phyloP scores from a whole-genome alignment of 2,888 invertebrate species.

The Microplitis manilae region DNA sequence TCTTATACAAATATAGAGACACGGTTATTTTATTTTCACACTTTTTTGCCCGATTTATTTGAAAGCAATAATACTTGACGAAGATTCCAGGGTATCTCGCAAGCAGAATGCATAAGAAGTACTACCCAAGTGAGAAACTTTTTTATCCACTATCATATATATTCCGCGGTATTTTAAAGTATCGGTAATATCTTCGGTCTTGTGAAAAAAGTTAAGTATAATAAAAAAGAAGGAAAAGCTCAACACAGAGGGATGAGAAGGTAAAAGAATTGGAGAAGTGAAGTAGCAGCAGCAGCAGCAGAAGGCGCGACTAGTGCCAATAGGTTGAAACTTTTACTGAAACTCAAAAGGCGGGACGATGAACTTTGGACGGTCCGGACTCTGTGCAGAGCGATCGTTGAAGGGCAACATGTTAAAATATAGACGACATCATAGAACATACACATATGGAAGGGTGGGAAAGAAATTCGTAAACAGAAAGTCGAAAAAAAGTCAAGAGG shows the following conservation, averaged over 20 bases:
- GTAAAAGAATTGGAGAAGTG: slow-evolving; percentile 3
- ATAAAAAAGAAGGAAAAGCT: slow-evolving; percentile 7
- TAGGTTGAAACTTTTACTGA: slow-evolving; percentile 47
- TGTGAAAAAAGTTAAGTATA: slow-evolving; percentile 3
- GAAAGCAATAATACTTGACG: slow-evolving; percentile 21
- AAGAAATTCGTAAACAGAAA: slow-evolving; percentile 55
- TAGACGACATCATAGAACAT: slow-evolving; percentile 2
- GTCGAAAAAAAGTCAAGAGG: slow-evolving; percentile 44
- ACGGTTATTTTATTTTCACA: slow-evolving; percentile 1
- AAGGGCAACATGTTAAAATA: slow-evolving; percentile 17
- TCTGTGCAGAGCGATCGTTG: neutral
- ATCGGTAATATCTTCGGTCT: slow-evolving; percentile 43
- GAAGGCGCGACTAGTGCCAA: slow-evolving; percentile 42
- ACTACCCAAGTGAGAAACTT: slow-evolving; percentile 34
- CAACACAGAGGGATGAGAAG: neutral
- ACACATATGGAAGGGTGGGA: slow-evolving; percentile 36
- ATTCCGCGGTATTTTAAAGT: slow-evolving; percentile 40
- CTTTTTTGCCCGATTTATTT: slow-evolving; percentile 20
- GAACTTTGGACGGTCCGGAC: slow-evolving; percentile 43
- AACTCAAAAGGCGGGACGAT: slow-evolving; percentile 23
- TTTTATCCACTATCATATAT: slow-evolving; percentile 36
- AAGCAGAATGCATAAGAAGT: slow-evolving; percentile 27
- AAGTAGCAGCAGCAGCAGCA: slow-evolving; percentile 24
- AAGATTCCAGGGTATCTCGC: slow-evolving; percentile 21
- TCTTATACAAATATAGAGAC: neutral